These are phyloP conservation scores for Bryconaethiops microstoma DNA, from an alignment of 2,797 vertebrate species.

Conservation along the genomic window DNA sequence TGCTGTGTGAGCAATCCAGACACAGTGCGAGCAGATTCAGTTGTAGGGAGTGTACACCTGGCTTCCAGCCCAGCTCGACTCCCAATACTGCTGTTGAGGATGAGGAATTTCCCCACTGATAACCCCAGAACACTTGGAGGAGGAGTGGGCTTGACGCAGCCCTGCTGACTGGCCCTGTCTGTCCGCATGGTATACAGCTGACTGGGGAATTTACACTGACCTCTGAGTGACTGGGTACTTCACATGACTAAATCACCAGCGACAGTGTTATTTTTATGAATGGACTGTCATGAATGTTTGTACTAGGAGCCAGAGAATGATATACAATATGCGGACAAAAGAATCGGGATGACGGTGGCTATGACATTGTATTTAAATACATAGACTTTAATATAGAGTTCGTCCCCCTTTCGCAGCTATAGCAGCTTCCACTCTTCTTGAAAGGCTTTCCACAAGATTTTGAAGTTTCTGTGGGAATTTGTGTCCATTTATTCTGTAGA, in stretches of 20 bases:
- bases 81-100: constrained; percentile 31
- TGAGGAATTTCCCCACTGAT: constrained; percentile 45
- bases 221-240: constrained; percentile 8
- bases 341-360: too few relatives aligned
- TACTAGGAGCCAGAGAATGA: not conserved
- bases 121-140: not conserved
- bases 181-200: not conserved
- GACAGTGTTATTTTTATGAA: not conserved
- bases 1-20: not conserved
- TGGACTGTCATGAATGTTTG: constrained; percentile 4
- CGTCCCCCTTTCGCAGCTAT: too few relatives aligned
- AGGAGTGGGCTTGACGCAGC: not conserved
- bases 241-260: not conserved
- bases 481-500: too few relatives aligned
- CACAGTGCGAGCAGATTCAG: not conserved
- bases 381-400: too few relatives aligned
- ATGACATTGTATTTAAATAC: too few relatives aligned
- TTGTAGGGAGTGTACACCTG: constrained; percentile 35
- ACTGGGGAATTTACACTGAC: constrained; percentile 2
- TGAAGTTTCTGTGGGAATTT: too few relatives aligned
- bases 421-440: too few relatives aligned
- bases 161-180: not conserved
- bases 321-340: too few relatives aligned
- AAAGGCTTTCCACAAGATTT: too few relatives aligned
- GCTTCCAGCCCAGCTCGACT: constrained; percentile 31